Evolutionary conservation across 37 sponge, comb jelly and placozoan genomes (phyloP).

Genomic region (Ephydatia muelleri): DNA sequence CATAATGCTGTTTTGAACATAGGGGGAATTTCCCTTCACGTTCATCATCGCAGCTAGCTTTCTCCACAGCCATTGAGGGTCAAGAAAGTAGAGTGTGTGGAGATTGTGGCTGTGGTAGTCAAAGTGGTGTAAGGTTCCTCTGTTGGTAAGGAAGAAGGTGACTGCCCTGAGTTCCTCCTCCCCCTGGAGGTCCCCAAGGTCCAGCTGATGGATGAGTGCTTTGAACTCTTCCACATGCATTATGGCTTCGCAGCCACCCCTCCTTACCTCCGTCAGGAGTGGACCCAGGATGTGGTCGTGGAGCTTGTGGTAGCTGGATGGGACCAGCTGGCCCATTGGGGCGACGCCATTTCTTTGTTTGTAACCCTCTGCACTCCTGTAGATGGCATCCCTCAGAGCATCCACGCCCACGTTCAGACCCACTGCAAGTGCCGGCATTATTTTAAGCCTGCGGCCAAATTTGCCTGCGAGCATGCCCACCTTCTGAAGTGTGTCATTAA

Average conservation of each 20-base stretch:
- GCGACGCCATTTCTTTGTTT: constrained; percentile 8
- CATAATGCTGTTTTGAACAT: constrained; percentile 42
- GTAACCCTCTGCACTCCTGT: constrained; percentile 46
- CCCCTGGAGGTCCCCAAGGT: constrained; percentile 30
- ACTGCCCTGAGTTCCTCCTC: constrained; percentile 64
- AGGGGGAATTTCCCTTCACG: constrained; percentile 19
- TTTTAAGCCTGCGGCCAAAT: not conserved
- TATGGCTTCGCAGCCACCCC: constrained; percentile 34
- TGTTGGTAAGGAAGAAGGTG: constrained; percentile 55
- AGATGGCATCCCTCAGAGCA: constrained; percentile 53
- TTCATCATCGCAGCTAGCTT: constrained; percentile 46
- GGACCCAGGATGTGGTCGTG: constrained; percentile 27
- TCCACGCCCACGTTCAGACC: constrained; percentile 20
- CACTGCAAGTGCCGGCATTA: not conserved
- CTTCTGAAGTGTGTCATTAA: not conserved
- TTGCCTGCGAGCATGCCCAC: not conserved
- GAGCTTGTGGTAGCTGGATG: constrained; percentile 66
- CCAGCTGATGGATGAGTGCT: constrained; percentile 33
- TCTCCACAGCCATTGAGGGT: constrained; percentile 70
- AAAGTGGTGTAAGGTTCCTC: constrained; percentile 69
- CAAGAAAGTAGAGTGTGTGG: constrained; percentile 61
- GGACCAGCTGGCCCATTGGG: constrained; percentile 57
- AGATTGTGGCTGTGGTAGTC: constrained; percentile 57
- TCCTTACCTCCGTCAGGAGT: constrained; percentile 39
- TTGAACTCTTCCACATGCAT: constrained; percentile 55